Evolutionary conservation across 2,888 invertebrate species (phyloP).

Genomic region (Poecilobothrus nobilitatus): DNA sequence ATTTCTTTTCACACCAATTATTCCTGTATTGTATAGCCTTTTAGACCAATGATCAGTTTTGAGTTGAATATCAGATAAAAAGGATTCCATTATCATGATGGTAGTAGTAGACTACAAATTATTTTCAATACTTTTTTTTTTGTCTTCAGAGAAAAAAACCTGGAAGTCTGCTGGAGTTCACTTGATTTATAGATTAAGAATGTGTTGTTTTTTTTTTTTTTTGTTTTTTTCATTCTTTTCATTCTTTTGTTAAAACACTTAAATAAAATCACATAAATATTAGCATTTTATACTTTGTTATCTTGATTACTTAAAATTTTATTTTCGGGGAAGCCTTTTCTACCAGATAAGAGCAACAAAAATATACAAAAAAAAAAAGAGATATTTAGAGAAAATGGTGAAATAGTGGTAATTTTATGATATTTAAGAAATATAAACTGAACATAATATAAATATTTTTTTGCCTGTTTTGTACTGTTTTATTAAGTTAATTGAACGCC

Average conservation of each 20-base stretch:
- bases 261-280: neutral
- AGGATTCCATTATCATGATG: neutral
- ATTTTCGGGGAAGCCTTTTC: neutral
- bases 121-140: neutral
- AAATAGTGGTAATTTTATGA: no score
- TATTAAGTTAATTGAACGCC: no score
- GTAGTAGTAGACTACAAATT: neutral
- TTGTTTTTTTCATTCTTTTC: neutral
- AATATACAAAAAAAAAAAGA: no score
- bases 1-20: neutral
- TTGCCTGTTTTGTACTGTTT: no score
- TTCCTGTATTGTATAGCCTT: neutral
- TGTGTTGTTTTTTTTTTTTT: no score
- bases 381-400: no score
- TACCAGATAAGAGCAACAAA: no score
- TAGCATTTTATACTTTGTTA: neutral
- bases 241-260: neutral
- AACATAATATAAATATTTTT: no score
- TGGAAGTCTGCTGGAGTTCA: conserved; percentile 2
- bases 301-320: neutral
- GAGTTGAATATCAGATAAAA: neutral
- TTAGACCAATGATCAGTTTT: neutral
- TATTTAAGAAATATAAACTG: no score
- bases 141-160: neutral
- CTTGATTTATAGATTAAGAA: no score